These are phyloP conservation scores for Enteromius paludinosus DNA, from an alignment of 2,797 vertebrate species.

Conservation along the genomic window DNA sequence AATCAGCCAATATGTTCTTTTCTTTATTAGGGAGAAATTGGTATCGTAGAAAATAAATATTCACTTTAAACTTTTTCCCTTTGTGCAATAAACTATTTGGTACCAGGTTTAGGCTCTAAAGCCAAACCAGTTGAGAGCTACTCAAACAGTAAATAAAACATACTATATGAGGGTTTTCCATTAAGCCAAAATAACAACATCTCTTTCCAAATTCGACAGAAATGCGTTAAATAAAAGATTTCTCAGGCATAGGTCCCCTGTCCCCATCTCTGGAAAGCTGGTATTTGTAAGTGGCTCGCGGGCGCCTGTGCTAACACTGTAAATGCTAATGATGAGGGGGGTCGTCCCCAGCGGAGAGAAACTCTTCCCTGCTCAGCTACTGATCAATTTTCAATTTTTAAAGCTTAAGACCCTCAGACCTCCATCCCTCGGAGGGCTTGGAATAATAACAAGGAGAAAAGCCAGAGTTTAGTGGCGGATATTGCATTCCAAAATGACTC, in stretches of 20 bases:
- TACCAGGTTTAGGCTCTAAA: not conserved
- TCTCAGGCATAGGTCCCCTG: conserved; percentile 53
- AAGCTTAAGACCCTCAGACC: conserved; percentile 70
- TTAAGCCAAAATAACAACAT: conserved; percentile 3
- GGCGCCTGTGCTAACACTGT: conserved; percentile 63
- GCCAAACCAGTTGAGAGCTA: not conserved
- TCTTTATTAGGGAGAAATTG: not conserved
- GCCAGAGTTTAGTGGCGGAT: conserved; percentile 75
- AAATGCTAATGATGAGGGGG: conserved; percentile 76
- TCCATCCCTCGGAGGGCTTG: conserved; percentile 41
- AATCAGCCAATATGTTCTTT: too few species aligned
- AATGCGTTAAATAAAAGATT: conserved; percentile 65
- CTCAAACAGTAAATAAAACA: conserved; percentile 8
- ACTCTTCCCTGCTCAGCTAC: conserved; percentile 57
- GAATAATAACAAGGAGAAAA: conserved; percentile 75
- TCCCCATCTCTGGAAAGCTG: conserved; percentile 63
- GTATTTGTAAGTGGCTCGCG: conserved; percentile 61
- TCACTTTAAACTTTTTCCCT: not conserved
- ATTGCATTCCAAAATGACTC: conserved; percentile 79
- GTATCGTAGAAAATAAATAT: not conserved
- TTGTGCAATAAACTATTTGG: conserved; percentile 5
- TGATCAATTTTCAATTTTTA: conserved; percentile 84
- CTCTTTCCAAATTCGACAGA: conserved; percentile 36
- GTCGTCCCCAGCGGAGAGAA: conserved; percentile 51
- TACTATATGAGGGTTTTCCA: not conserved